These are phyloP conservation scores for Cepphus grylle DNA, from an alignment of 2,113 vertebrate species.

Conservation along the genomic window DNA sequence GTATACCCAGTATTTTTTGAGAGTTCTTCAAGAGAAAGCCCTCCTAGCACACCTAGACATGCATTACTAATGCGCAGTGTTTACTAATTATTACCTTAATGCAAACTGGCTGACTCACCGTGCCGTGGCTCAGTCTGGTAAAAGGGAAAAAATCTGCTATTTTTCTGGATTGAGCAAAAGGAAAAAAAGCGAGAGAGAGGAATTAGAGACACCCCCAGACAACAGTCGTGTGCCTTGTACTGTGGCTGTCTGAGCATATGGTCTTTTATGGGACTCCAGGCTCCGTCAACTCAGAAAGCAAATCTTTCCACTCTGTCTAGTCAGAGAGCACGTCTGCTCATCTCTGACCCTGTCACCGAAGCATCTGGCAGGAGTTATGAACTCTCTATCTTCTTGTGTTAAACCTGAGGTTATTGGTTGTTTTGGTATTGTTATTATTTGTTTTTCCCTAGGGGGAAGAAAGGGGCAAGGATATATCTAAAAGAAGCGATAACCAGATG, in stretches of 20 bases:
- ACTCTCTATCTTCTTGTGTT: neutral
- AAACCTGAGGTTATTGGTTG: conserved; percentile 21
- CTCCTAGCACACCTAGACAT: neutral
- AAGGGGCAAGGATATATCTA: neutral
- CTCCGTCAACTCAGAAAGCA: neutral
- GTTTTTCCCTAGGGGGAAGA: neutral
- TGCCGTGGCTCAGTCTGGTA: neutral
- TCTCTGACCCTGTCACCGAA: neutral
- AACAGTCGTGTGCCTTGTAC: neutral
- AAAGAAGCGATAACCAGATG: neutral
- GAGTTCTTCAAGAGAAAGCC: neutral
- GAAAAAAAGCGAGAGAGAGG: neutral
- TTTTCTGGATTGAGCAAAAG: neutral
- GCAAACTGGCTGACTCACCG: neutral
- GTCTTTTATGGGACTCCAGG: neutral
- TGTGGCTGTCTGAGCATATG: neutral
- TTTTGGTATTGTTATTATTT: neutral
- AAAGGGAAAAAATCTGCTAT: neutral
- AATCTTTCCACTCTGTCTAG: neutral
- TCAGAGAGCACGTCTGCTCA: neutral
- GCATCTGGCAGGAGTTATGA: conserved; percentile 40
- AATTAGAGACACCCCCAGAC: neutral
- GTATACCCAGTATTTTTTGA: neutral
- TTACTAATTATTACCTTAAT: neutral
- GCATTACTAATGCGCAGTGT: neutral